phyloP scores from a whole-genome alignment of 2,113 vertebrate species.

The Neodon shergylaensis region DNA sequence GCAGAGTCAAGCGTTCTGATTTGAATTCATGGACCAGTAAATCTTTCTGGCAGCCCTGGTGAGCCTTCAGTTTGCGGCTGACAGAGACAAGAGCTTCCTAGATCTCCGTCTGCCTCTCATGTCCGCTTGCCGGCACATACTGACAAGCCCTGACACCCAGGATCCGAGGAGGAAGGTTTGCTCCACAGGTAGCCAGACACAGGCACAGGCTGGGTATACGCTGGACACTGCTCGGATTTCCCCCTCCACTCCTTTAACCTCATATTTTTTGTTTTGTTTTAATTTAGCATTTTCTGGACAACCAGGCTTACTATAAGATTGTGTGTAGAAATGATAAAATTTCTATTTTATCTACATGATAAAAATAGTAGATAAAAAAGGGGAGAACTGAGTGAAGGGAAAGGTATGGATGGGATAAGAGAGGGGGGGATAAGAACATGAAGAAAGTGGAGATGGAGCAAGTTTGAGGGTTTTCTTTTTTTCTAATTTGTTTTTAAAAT shows the following conservation, averaged over 20 bases:
- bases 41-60: not conserved
- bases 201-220: rapidly evolving
- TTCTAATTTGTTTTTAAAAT: not conserved
- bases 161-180: not conserved
- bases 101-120: not conserved
- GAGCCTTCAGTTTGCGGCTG: not conserved
- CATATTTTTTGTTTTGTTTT: not conserved
- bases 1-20: not conserved
- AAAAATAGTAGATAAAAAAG: not conserved
- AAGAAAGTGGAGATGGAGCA: not conserved
- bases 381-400: not conserved
- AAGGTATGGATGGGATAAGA: not conserved
- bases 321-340: not conserved
- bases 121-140: rapidly evolving
- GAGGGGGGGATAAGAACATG: not conserved
- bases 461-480: not conserved
- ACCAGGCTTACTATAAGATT: not conserved
- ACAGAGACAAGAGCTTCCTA: not conserved
- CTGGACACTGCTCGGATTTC: not conserved
- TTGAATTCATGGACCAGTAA: not conserved
- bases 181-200: not conserved
- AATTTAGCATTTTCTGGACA: not conserved
- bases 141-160: not conserved
- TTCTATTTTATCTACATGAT: not conserved
- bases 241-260: not conserved